These are phyloP conservation scores for Cichlasoma orientale DNA, from an alignment of 2,797 vertebrate genomes.

Conservation along the genomic window DNA sequence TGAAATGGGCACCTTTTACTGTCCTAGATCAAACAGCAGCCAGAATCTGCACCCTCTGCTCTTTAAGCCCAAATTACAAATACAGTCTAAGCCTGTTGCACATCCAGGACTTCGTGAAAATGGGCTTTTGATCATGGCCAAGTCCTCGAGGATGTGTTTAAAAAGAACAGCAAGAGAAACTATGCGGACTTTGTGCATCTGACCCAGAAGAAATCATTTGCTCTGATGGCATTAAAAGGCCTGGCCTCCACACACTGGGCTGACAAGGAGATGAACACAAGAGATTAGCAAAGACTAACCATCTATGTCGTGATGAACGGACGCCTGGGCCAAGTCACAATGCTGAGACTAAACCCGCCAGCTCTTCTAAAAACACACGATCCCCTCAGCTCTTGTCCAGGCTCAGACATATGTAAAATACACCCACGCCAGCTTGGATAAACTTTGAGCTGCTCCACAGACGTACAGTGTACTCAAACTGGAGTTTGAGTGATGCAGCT, in stretches of 20 bases:
- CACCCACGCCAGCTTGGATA: slow-evolving; percentile 56
- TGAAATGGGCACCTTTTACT: slow-evolving; percentile 28
- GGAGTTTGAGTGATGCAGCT: slow-evolving; percentile 54
- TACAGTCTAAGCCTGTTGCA: slow-evolving; percentile 5
- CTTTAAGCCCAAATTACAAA: slow-evolving; percentile 34
- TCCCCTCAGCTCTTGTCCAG: slow-evolving; percentile 56
- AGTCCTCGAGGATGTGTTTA: slow-evolving; percentile 27
- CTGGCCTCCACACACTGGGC: slow-evolving; percentile 42
- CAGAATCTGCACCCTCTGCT: not conserved
- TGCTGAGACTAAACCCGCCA: slow-evolving; percentile 72
- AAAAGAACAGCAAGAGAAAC: slow-evolving; percentile 36
- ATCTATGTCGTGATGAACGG: slow-evolving; percentile 78
- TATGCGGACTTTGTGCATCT: slow-evolving; percentile 63
- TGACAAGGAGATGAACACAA: slow-evolving; percentile 71
- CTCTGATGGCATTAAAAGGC: slow-evolving; percentile 57
- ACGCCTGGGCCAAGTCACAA: slow-evolving; percentile 63
- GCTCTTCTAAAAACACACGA: slow-evolving; percentile 78
- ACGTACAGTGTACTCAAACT: slow-evolving; percentile 38
- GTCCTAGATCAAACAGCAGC: slow-evolving; percentile 47
- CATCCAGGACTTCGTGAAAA: slow-evolving; percentile 21
- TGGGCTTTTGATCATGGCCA: slow-evolving; percentile 47
- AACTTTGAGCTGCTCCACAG: slow-evolving; percentile 49
- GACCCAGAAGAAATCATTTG: slow-evolving; percentile 72
- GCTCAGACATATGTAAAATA: slow-evolving; percentile 49
- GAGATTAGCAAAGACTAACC: slow-evolving; percentile 80